Conservation (phyloP, 2,888 invertebrate species). For the Clusia tigrina region DNA sequence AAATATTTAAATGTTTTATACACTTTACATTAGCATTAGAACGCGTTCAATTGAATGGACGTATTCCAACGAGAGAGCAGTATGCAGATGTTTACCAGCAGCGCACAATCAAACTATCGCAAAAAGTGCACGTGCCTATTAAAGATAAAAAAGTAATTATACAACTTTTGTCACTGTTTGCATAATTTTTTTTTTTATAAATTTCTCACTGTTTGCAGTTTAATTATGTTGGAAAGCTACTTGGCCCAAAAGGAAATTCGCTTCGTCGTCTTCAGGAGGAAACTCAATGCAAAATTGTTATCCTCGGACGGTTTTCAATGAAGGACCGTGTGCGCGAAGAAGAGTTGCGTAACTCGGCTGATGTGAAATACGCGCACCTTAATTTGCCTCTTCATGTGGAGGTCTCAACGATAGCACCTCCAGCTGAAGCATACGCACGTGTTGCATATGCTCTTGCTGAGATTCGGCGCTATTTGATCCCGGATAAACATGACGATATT, state of each 20-base stretch:
- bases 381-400: constrained; percentile 89
- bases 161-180: neutral
- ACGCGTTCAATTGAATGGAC: constrained; percentile 74
- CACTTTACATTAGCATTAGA: constrained; percentile 71
- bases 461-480: constrained; percentile 72
- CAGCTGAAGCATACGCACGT: constrained; percentile 85
- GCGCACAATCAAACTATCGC: constrained; percentile 61
- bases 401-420: constrained; percentile 85
- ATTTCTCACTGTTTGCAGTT: constrained; percentile 69
- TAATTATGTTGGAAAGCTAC: constrained; percentile 92
- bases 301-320: constrained; percentile 91
- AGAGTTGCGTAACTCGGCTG: constrained; percentile 80
- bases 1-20: constrained; percentile 5
- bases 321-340: constrained; percentile 87
- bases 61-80: constrained; percentile 72
- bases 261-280: constrained; percentile 92
- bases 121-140: constrained; percentile 62
- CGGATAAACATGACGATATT: constrained; percentile 79
- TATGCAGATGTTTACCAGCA: constrained; percentile 80
- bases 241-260: constrained; percentile 93
- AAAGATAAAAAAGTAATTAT: constrained; percentile 63
- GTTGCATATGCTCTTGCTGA: constrained; percentile 87
- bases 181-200: constrained; percentile 62
- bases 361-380: constrained; percentile 89
- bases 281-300: constrained; percentile 96